phyloP scores from a whole-genome alignment of 2,113 vertebrate genomes.

The Cercopithecus mona region DNA sequence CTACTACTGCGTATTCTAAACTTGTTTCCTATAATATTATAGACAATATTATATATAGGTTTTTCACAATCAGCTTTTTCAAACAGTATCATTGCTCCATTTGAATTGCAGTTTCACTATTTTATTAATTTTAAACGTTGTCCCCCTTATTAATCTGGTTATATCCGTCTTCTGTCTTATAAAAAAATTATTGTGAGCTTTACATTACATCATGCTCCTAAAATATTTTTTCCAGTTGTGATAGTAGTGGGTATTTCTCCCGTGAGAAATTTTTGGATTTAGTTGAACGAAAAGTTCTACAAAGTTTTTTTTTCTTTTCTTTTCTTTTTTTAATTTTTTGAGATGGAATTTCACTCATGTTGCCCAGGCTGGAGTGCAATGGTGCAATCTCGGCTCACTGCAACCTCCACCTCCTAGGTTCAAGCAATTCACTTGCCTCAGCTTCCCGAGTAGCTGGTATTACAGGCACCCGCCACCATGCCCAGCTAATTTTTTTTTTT shows the following conservation, averaged over 20 bases:
- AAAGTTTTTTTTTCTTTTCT: neutral
- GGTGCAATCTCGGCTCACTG: too few species aligned
- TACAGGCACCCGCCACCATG: too few species aligned
- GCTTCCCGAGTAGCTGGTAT: too few species aligned
- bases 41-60: neutral
- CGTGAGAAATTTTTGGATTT: neutral
- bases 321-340: neutral
- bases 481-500: too few species aligned
- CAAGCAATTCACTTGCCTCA: too few species aligned
- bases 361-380: too few species aligned
- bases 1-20: neutral
- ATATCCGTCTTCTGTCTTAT: neutral
- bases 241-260: neutral
- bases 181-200: neutral
- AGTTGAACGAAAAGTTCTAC: neutral
- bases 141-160: neutral
- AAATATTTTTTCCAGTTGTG: neutral
- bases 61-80: neutral
- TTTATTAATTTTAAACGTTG: conserved; percentile 5
- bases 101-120: neutral
- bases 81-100: neutral
- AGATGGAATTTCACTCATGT: too few species aligned
- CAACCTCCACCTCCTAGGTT: too few species aligned
- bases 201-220: neutral
- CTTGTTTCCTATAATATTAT: neutral